phyloP scores from a whole-genome alignment of 2,113 vertebrate species.

The Oncorhynchus kisutch region DNA sequence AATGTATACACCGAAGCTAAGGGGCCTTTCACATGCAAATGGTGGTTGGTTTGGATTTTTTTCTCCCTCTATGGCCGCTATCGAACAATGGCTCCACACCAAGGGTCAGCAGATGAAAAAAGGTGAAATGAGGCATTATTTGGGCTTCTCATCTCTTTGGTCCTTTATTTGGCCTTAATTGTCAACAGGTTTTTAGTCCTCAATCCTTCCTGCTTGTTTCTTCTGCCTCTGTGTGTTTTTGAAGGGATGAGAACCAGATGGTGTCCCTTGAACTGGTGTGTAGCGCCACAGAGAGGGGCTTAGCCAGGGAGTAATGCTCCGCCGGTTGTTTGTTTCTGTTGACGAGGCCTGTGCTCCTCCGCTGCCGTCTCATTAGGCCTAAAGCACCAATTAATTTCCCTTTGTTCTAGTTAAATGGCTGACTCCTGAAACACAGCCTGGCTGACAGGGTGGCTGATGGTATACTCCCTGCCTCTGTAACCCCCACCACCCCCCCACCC shows the following conservation, averaged over 20 bases:
- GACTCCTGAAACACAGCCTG: constrained; percentile 73
- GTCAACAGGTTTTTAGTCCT: constrained; percentile 13
- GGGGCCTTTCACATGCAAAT: constrained; percentile 83
- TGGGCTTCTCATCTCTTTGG: constrained; percentile 46
- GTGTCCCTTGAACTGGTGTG: constrained; percentile 75
- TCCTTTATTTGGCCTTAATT: constrained; percentile 47
- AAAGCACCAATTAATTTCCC: constrained; percentile 87
- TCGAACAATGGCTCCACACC: constrained; percentile 66
- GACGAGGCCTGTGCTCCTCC: constrained; percentile 79
- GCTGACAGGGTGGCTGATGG: constrained; percentile 37
- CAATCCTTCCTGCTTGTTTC: constrained; percentile 37
- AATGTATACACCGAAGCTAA: constrained; percentile 67
- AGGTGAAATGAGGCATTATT: constrained; percentile 68
- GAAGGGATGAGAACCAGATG: constrained; percentile 74
- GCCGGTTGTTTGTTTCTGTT: constrained; percentile 79
- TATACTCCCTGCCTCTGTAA: neutral
- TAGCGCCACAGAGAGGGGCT: constrained; percentile 67
- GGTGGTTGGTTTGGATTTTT: constrained; percentile 54
- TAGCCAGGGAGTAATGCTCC: constrained; percentile 66
- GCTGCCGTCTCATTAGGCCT: constrained; percentile 81
- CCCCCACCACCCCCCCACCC: neutral
- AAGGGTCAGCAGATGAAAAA: constrained; percentile 70
- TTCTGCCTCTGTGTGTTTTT: constrained; percentile 25
- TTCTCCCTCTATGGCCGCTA: constrained; percentile 60
- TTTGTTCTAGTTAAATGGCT: constrained; percentile 85